Percentiles rank a stretch among this genome's conserved stretches.
Conservation (phyloP, 1,140 invertebrate genomes). For the Drosophila ananassae region DNA sequence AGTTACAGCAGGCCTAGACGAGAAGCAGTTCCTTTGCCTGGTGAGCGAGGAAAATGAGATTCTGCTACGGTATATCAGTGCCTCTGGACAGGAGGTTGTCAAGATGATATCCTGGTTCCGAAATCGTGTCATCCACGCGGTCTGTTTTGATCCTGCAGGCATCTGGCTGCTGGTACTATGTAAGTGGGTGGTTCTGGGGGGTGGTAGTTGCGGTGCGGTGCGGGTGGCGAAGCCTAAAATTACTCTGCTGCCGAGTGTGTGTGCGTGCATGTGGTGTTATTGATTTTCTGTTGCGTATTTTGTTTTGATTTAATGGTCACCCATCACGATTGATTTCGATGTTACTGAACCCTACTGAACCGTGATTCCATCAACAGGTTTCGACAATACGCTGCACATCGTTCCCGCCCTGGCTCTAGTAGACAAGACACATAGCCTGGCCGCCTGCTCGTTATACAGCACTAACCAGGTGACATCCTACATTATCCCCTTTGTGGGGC, state of each 20-base stretch:
- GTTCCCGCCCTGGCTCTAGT: constrained; percentile 78
- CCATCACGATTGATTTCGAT: constrained; percentile 15
- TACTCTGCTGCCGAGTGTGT: constrained; percentile 42
- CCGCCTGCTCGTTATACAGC: constrained; percentile 60
- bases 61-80: constrained; percentile 82
- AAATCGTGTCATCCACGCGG: constrained; percentile 86
- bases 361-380: constrained; percentile 64
- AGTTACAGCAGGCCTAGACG: constrained; percentile 66
- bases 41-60: constrained; percentile 83
- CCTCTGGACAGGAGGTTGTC: constrained; percentile 84
- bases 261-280: constrained; percentile 47
- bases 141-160: constrained; percentile 89
- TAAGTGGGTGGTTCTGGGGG: constrained; percentile 70
- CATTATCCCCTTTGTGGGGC: constrained; percentile 82
- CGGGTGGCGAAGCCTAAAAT: constrained; percentile 54
- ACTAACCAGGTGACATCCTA: constrained; percentile 81
- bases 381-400: constrained; percentile 83
- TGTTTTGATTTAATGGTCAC: constrained; percentile 57
- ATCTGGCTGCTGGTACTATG: constrained; percentile 88
- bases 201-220: constrained; percentile 13
- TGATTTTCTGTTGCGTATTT: constrained; percentile 72
- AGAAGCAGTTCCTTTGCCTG: constrained; percentile 78
- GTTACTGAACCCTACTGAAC: constrained; percentile 22
- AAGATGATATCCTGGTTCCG: constrained; percentile 89
- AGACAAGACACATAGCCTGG: constrained; percentile 58